A percentile compares a stretch with the other conserved stretches of the same genome.
Conservation (phyloP, 2,888 invertebrate genomes). For the Plebejus argus region DNA sequence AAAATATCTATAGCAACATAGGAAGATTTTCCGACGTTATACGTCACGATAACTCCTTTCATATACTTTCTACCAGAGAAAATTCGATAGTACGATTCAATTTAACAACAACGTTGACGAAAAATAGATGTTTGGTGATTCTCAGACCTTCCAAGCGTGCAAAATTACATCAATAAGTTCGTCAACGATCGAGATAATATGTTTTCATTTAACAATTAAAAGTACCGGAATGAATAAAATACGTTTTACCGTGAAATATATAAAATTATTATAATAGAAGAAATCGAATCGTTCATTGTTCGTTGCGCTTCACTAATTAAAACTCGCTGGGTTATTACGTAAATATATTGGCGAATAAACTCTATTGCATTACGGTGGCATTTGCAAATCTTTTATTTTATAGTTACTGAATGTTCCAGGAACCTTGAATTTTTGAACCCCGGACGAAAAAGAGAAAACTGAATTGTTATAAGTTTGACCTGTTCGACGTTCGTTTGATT, state of each 20-base stretch:
- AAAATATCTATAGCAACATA: no score
- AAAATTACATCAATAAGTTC: background rate
- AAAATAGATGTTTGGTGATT: background rate
- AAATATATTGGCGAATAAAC: background rate
- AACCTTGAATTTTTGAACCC: no score
- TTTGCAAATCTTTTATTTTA: background rate
- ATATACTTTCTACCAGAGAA: no score
- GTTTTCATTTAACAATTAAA: background rate
- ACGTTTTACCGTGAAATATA: constrained; percentile 1
- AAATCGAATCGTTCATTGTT: constrained; percentile 25
- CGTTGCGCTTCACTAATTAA: constrained; percentile 30
- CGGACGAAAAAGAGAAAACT: no score
- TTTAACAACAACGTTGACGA: no score
- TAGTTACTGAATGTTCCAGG: no score
- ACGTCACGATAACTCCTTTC: no score
- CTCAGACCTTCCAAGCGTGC: background rate
- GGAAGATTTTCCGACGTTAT: no score
- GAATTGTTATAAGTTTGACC: background rate
- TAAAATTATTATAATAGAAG: constrained; percentile 27
- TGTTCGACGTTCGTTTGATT: background rate
- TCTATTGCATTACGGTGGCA: background rate
- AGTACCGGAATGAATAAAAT: background rate
- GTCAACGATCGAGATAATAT: no score
- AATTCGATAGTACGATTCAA: no score
- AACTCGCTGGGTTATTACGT: background rate